Evolutionary conservation across 1,140 invertebrate species (phyloP), one percentile per base, ranked within the genome.

Genomic region (Zaprionus ghesquierei): DNA sequence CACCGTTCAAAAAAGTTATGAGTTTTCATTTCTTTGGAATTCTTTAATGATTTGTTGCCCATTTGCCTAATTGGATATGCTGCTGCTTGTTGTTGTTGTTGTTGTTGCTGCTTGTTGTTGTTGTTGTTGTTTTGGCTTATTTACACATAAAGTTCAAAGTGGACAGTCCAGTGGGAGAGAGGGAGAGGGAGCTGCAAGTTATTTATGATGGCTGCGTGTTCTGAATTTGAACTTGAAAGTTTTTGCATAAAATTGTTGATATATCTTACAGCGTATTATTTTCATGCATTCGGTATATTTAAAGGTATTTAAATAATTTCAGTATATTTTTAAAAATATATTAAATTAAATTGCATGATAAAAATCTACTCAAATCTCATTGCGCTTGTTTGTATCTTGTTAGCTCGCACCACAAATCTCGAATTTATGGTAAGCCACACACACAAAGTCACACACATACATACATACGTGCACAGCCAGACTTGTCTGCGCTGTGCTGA

Each of bases 11-110:
- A 69, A n/a, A 74, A 74, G 54, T 72, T 69, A 79, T 69, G 62
- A 68, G 77, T 66, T 64, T 76, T 38, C 59, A 61, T 53, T 73
- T 49, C 33, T 64, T 44, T 79, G 70, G 76, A 79, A 84, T 79
- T 79, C 59, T 60, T 56, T 13, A 69, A 84, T 84, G 75, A 73
- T 68, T 63, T 82, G 60, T 73, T 81, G 60, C 46, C 73, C 73
- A 77, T 86, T 77, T 73, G 54, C 44, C 69, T 85, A 84, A 85
- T 84, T 84, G 74, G 69, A 76, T 56, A 35, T 53, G 12, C 41
- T 55, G 18, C 12, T 49, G 23, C 49, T 54, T 55, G 41, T 41
- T 63, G 50, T 29, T 29, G 23, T 46, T 29, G 35, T 12, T 58
- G 23, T 20, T 27, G 23, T 59, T 60, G 56, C 23, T 29, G 25